phyloP scores from a whole-genome alignment of 1,140 invertebrate genomes.

The Ostrea edulis region DNA sequence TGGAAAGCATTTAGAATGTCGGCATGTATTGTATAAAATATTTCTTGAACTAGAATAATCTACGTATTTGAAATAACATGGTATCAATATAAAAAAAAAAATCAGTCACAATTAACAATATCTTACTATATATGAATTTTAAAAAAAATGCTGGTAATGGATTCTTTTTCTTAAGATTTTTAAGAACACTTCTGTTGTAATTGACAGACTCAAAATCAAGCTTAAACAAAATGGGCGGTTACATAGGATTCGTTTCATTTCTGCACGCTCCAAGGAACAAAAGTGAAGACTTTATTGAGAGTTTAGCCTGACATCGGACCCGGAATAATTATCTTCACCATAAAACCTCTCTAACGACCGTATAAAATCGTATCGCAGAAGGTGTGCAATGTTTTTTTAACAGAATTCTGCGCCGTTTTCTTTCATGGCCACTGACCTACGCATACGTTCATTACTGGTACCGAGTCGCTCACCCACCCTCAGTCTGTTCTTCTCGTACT shows the following conservation, averaged over 20 bases:
- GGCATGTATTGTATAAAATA: too few relatives aligned
- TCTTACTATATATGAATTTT: too few relatives aligned
- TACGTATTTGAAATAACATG: too few relatives aligned
- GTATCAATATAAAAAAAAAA: too few relatives aligned
- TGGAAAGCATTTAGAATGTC: too few relatives aligned
- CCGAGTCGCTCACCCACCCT: background rate
- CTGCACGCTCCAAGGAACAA: conserved; percentile 23
- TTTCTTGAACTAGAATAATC: too few relatives aligned
- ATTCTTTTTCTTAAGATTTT: background rate
- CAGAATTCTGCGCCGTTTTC: background rate
- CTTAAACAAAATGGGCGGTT: conserved; percentile 18
- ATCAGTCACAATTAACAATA: too few relatives aligned
- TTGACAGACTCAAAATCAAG: conserved; percentile 6
- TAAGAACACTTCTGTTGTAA: background rate
- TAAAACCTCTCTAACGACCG: conserved; percentile 16
- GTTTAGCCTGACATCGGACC: background rate
- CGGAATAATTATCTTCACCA: conserved; percentile 32
- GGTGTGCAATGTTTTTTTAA: conserved; percentile 10
- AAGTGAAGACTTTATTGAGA: conserved; percentile 21
- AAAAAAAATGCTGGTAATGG: too few relatives aligned
- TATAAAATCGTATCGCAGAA: conserved; percentile 21
- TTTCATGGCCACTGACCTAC: background rate
- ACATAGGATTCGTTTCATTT: background rate
- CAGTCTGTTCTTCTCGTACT: background rate
- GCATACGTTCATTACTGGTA: conserved; percentile 6